Percentiles rank a stretch among this genome's conserved stretches.
Evolutionary conservation across 2,797 vertebrate genomes (phyloP).

Genomic region (Gadopsis bispinosus): DNA sequence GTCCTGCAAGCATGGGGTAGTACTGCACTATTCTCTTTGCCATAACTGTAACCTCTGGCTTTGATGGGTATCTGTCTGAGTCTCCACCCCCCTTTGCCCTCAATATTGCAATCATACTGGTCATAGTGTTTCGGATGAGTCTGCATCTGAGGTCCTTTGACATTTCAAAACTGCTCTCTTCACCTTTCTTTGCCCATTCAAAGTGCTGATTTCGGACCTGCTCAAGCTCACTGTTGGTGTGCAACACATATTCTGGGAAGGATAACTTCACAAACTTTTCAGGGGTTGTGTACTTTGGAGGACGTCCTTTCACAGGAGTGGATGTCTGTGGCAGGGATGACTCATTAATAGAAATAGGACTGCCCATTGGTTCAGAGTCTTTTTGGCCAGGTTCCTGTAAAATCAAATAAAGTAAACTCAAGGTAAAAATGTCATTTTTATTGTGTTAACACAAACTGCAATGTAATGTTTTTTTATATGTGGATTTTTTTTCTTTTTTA

Average conservation of each 20-base stretch:
- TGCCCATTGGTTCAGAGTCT: neutral
- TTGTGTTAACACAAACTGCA: neutral
- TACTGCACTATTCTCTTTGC: slow-evolving; percentile 54
- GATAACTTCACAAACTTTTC: slow-evolving; percentile 57
- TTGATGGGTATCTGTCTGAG: slow-evolving; percentile 50
- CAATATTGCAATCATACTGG: slow-evolving; percentile 59
- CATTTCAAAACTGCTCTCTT: slow-evolving; percentile 50
- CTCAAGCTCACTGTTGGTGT: slow-evolving; percentile 57
- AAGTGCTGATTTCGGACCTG: slow-evolving; percentile 53
- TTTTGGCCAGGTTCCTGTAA: slow-evolving; percentile 14
- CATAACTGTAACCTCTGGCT: slow-evolving; percentile 59
- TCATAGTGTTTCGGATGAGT: slow-evolving; percentile 62
- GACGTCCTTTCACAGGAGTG: slow-evolving; percentile 11
- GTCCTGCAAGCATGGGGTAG: slow-evolving; percentile 64
- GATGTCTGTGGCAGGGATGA: slow-evolving; percentile 39
- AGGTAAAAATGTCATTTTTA: neutral
- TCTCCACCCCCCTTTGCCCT: slow-evolving; percentile 41
- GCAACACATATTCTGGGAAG: slow-evolving; percentile 50
- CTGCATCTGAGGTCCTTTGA: slow-evolving; percentile 64
- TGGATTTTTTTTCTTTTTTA: no score
- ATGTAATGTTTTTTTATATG: neutral
- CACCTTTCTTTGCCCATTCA: slow-evolving; percentile 39
- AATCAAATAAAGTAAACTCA: neutral
- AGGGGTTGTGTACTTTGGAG: slow-evolving; percentile 31
- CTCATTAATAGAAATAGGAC: slow-evolving; percentile 4